Evolutionary conservation across 2,113 vertebrate species (phyloP), one percentile per base, ranked within the genome.

Genomic region (Panurus biarmicus): DNA sequence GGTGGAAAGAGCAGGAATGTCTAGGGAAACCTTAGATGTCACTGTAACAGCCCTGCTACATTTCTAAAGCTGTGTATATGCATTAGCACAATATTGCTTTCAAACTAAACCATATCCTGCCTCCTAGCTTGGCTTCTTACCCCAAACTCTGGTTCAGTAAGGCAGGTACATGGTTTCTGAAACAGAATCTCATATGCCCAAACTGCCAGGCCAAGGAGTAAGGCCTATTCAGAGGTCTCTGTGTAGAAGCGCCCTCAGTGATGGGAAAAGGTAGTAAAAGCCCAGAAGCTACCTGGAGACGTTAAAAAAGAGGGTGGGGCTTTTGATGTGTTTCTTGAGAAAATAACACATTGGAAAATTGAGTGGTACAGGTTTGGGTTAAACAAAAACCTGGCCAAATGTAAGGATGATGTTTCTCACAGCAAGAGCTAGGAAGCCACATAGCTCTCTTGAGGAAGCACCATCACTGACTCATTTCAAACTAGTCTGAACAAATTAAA

Each of bases 11-110:
- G 64, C 67, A 91, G 82, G 82, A 96, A 96, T 91, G 87, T 93
- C 82, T 91, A 93, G 75, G 79, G 88, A 95, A 96, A 96, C 85
- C 60, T 94, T 93, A 96, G 88, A 96, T 96, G 88, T 94, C 90
- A 77, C 72, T 86, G 71, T 77, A 93, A 90, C 92, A 90, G 72
- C 51, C 33, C 79, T 72, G 73, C 62, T 96, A 33, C 76, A 21
- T 88, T 96, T 95, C 87, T 87, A 47, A 90, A 92, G 85, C 75
- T 84, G 64, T 88, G 67, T 90, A 73, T 95, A 47, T 47, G 56
- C 67, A 71, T 95, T 96, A 95, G 70, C 89, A 95, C 51, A 70
- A 45, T 94, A 94, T 94, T 95, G 66, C 87, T 95, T 96, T 95
- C 90, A 92, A 94, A 79, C 70, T 65, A 78, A 93, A 85, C 81